Base-by-base conservation (phyloP, 2,113 vertebrate species). In the Centropus unirufus region DNA sequence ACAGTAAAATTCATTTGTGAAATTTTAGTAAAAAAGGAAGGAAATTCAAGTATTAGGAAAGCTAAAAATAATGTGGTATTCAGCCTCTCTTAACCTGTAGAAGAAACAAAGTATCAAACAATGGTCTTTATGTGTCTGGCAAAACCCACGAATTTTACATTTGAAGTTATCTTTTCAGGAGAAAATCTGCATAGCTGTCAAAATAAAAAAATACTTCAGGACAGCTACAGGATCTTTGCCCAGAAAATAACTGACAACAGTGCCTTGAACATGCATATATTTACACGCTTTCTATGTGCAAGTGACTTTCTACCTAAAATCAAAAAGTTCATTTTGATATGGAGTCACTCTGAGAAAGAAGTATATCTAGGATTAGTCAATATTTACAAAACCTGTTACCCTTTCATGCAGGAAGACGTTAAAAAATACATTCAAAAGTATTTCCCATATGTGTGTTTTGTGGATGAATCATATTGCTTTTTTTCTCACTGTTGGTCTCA, bases 131-230 rank as follows among this genome's bases (percentile, higher is more conserved):
- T 52, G 14, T 34, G 26, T 55, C 70, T 91, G 90, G 83, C 76
- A 86, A 75, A 87, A 51, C 6, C 62, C 58, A 66, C 13, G 36
- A 67, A 12, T 66, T 87, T 74, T 59, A 90, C 72, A 88, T 88
- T 87, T 78, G 32, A 94, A 87, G 27, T 67, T 84, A 52, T 85
- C 57, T 86, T 81, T 78, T 55, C 88, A 90, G 46, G 70, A 76
- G 46, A 63, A 73, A 47, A 91, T 84, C 62, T 87, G 93, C 73
- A 52, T 47, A 80, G 57, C 27, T 94, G 90, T 95, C 89, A 96
- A 96, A 96, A 91, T 23, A 39, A 57, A 59, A 82, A 87, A 17
- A 30, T 57, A 39, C 55, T 87, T 87, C 82, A 94, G 52, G 82
- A 80, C 59, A 89, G 39, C 79, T 67, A 34, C 49, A 93, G 77